Percentiles rank a stretch among this genome's conserved stretches.
phyloP scores from a whole-genome alignment of 2,888 invertebrate genomes.

The Halictus ligatus region DNA sequence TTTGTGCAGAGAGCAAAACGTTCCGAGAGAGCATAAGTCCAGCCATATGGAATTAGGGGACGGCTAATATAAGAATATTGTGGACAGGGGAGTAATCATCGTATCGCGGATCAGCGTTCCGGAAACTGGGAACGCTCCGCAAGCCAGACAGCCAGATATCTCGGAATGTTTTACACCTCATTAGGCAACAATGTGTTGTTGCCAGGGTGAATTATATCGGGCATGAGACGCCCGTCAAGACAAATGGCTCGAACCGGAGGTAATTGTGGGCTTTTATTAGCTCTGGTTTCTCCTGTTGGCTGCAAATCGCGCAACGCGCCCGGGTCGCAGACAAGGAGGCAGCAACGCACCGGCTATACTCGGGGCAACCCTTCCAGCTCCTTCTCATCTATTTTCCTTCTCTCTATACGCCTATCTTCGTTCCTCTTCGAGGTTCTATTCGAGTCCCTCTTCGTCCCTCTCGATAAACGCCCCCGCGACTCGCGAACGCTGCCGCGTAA shows the following conservation, averaged over 20 bases:
- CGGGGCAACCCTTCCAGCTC: conserved; percentile 50
- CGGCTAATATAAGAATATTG: conserved; percentile 43
- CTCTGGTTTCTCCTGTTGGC: conserved; percentile 79
- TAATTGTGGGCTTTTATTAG: conserved; percentile 85
- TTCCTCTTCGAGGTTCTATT: conserved; percentile 3
- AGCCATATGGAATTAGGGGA: neutral
- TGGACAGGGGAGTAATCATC: conserved; percentile 23
- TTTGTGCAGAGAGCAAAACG: conserved; percentile 10
- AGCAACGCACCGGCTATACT: conserved; percentile 45
- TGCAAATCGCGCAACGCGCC: conserved; percentile 70
- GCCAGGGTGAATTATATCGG: conserved; percentile 84
- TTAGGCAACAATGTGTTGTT: conserved; percentile 84
- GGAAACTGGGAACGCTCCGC: conserved; percentile 53
- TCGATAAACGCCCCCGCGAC: neutral
- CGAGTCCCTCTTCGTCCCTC: conserved; percentile 9
- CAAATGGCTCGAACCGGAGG: conserved; percentile 84
- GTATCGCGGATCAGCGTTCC: conserved; percentile 60
- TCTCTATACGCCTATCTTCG: conserved; percentile 22
- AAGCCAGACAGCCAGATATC: conserved; percentile 80
- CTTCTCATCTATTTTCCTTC: conserved; percentile 47
- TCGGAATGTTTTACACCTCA: conserved; percentile 84
- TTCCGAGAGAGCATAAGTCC: neutral
- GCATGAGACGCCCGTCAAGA: conserved; percentile 84
- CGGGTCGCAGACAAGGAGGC: conserved; percentile 61
- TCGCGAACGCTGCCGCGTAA: conserved; percentile 76